Evolutionary conservation across 2,888 invertebrate genomes (phyloP).

Genomic region (Drosophila birchii): DNA sequence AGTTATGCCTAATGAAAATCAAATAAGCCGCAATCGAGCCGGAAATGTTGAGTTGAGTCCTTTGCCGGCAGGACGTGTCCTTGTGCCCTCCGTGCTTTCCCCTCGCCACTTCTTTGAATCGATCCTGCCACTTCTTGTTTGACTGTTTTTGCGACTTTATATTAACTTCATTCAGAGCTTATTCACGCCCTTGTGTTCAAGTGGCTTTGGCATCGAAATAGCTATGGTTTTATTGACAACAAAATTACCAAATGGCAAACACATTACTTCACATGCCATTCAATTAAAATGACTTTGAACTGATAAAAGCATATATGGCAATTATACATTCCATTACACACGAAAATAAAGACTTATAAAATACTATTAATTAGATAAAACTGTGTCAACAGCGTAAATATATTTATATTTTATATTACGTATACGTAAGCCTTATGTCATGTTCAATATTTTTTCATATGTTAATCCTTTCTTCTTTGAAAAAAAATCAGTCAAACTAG

Average conservation of each 20-base stretch:
- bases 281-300: slow-evolving; percentile 56
- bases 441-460: not conserved
- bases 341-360: not conserved
- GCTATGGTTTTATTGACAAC: slow-evolving; percentile 28
- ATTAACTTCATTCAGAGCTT: slow-evolving; percentile 49
- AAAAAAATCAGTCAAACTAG: not conserved
- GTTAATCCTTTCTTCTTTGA: not conserved
- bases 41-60: slow-evolving; percentile 62
- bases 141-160: slow-evolving; percentile 24
- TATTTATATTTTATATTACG: no score
- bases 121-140: slow-evolving; percentile 38
- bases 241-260: slow-evolving; percentile 32
- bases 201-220: slow-evolving; percentile 44
- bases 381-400: not conserved
- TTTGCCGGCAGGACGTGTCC: slow-evolving; percentile 38
- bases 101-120: not conserved
- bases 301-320: slow-evolving; percentile 9
- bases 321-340: not conserved
- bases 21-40: slow-evolving; percentile 80
- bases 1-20: slow-evolving; percentile 83
- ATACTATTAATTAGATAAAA: slow-evolving; percentile 1
- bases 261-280: slow-evolving; percentile 32
- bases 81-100: slow-evolving; percentile 15
- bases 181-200: slow-evolving; percentile 50
- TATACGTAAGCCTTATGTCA: not conserved